Conservation (phyloP, 1,140 invertebrate genomes). For the Branchinecta lynchi region DNA sequence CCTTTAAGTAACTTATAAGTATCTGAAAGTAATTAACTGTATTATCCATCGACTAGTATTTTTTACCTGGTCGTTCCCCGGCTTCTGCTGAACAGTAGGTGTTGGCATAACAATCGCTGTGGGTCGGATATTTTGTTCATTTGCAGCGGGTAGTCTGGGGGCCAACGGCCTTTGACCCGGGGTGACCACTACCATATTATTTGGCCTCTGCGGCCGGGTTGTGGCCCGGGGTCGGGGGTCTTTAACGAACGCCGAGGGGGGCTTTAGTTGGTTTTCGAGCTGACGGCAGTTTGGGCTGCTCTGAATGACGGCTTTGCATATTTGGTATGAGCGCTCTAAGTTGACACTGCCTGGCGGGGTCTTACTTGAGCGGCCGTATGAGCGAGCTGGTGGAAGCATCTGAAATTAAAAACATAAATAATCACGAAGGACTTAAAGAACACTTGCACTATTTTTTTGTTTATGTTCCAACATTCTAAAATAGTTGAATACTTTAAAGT, state of each 20-base stretch:
- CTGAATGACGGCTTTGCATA: constrained; percentile 86
- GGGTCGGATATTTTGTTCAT: not conserved
- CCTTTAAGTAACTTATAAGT: too few species aligned
- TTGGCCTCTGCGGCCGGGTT: not conserved
- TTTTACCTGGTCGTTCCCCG: not conserved
- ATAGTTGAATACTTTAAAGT: too few species aligned
- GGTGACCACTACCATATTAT: not conserved
- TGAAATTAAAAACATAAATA: not conserved
- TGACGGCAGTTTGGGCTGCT: constrained; percentile 76
- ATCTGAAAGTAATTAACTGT: too few species aligned
- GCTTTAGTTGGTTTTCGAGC: constrained; percentile 63
- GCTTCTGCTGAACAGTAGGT: not conserved
- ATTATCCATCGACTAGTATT: too few species aligned
- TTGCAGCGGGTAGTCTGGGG: not conserved
- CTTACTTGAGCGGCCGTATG: constrained; percentile 38
- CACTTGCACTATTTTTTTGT: too few species aligned
- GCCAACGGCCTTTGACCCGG: not conserved
- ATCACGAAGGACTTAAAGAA: too few species aligned
- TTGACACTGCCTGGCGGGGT: constrained; percentile 74
- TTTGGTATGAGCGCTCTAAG: constrained; percentile 82
- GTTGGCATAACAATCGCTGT: not conserved
- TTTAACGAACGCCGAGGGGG: constrained; percentile 55
- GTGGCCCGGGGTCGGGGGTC: constrained; percentile 24
- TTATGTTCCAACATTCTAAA: too few species aligned
- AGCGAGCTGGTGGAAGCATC: not conserved